Percentiles rank a stretch among this genome's conserved stretches.
Evolutionary conservation across 2,113 vertebrate genomes (phyloP).

Genomic region (Columbina picui): DNA sequence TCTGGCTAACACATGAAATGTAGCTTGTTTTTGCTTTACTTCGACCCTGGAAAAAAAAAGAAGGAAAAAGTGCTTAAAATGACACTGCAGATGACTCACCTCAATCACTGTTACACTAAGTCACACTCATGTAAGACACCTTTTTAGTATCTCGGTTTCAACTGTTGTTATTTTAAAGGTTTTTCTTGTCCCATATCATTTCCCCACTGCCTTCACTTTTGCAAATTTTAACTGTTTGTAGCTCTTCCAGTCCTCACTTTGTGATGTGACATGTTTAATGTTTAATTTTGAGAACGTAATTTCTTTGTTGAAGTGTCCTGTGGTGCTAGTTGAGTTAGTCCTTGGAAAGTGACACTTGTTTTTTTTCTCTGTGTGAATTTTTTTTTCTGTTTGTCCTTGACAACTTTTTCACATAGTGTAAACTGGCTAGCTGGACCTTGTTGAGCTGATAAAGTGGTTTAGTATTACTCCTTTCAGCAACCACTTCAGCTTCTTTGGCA

Average conservation of each 20-base stretch:
- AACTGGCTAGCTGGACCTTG: not conserved
- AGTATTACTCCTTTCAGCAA: not conserved
- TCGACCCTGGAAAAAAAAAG: not conserved
- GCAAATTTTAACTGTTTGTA: not conserved
- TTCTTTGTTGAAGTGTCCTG: not conserved
- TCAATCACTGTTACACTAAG: not conserved
- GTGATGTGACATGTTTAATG: not conserved
- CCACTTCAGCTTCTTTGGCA: not conserved
- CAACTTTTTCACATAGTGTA: not conserved
- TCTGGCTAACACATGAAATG: conserved; percentile 35
- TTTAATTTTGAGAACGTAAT: not conserved
- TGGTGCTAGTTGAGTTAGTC: not conserved
- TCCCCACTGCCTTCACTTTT: not conserved
- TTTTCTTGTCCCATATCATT: not conserved
- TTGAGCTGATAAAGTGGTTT: not conserved
- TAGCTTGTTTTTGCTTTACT: not conserved
- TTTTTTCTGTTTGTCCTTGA: not conserved
- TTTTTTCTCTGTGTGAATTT: not conserved
- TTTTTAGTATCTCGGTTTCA: not conserved
- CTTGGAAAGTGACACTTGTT: not conserved
- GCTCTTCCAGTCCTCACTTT: not conserved
- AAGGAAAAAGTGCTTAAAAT: not conserved
- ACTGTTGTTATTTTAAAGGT: not conserved
- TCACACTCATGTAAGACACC: not conserved
- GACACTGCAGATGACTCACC: not conserved